These are phyloP conservation scores for Enteromius anoplus DNA, from an alignment of 2,797 vertebrate species.

Conservation along the genomic window DNA sequence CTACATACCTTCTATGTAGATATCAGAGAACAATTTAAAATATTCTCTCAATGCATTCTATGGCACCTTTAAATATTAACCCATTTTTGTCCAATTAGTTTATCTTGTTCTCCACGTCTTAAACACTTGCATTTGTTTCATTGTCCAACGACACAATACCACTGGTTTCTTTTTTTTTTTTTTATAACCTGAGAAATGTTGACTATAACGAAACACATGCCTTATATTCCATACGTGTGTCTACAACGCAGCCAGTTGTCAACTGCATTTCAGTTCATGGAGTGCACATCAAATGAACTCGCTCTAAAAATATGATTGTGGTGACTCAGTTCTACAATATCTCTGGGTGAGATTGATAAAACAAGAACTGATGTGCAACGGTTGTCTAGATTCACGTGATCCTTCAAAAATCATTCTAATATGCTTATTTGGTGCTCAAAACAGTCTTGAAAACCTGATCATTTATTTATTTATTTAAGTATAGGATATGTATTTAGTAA, in stretches of 20 bases:
- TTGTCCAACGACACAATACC: neutral
- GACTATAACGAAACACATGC: neutral
- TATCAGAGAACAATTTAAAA: too few relatives aligned
- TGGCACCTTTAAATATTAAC: neutral
- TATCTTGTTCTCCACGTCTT: neutral
- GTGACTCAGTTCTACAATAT: neutral
- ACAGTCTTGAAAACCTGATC: neutral
- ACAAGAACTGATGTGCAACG: conserved; percentile 19
- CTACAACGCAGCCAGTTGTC: neutral
- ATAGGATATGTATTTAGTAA: too few relatives aligned
- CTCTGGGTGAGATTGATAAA: conserved; percentile 16
- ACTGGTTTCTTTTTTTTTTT: too few relatives aligned
- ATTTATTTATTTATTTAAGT: neutral
- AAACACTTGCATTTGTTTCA: neutral
- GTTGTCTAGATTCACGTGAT: neutral
- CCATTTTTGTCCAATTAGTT: neutral
- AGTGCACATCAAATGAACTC: neutral
- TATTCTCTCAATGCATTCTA: too few relatives aligned
- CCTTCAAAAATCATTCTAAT: neutral
- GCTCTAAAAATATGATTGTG: conserved; percentile 24
- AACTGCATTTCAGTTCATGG: neutral
- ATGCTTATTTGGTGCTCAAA: neutral
- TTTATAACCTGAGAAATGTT: neutral
- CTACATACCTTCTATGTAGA: too few relatives aligned
- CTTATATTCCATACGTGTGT: neutral